Conservation (phyloP, 2,888 invertebrate genomes). For the Leptura quadrifasciata region DNA sequence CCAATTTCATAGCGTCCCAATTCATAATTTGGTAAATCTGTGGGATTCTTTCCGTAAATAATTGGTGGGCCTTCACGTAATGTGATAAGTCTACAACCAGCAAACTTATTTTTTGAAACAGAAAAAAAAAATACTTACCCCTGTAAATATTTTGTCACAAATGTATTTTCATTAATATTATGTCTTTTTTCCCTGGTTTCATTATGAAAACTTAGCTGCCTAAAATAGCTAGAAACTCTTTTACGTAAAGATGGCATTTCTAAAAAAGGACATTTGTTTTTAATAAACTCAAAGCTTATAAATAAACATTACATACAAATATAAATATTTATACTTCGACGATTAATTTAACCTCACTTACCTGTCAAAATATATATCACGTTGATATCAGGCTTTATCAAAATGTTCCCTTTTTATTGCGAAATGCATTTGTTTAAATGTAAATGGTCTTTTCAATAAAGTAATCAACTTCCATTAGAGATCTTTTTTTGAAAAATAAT, state of each 20-base stretch:
- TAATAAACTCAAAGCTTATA: conserved; percentile 14
- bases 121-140: conserved; percentile 75
- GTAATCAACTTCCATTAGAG: not conserved
- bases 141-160: conserved; percentile 82
- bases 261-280: conserved; percentile 34
- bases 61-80: conserved; percentile 77
- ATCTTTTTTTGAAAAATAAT: conserved; percentile 28
- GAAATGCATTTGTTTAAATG: conserved; percentile 22
- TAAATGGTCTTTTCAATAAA: conserved; percentile 26
- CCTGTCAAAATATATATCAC: conserved; percentile 15
- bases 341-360: conserved; percentile 30
- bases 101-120: not conserved
- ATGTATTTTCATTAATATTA: conserved; percentile 77
- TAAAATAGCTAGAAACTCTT: conserved; percentile 83
- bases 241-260: conserved; percentile 83
- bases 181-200: conserved; percentile 76
- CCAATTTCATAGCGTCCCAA: conserved; percentile 76
- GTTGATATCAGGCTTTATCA: not conserved
- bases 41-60: conserved; percentile 82
- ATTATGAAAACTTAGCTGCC: conserved; percentile 82
- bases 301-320: conserved; percentile 31
- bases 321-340: conserved; percentile 29
- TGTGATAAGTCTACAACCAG: conserved; percentile 63
- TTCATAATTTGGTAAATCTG: conserved; percentile 81
- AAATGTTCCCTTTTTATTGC: not conserved